Evolutionary conservation across 2,797 vertebrate species (phyloP).

Genomic region (Limnodromus scolopaceus): DNA sequence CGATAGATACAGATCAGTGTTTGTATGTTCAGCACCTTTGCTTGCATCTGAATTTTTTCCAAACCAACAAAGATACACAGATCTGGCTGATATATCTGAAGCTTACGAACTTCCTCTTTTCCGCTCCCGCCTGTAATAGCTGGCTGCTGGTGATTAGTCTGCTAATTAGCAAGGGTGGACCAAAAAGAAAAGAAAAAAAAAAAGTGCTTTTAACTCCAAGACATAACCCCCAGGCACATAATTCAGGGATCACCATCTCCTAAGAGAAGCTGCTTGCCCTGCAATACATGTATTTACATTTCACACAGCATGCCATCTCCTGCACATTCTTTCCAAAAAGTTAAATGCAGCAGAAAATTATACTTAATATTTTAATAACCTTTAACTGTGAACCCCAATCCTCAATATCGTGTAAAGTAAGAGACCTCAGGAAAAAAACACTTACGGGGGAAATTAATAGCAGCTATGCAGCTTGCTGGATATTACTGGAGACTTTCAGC

Average conservation of each 20-base stretch:
- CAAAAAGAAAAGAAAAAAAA: not conserved
- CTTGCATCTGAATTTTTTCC: constrained; percentile 19
- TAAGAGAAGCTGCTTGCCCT: constrained; percentile 29
- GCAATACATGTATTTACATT: not conserved
- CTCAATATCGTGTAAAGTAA: not conserved
- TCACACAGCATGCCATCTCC: not conserved
- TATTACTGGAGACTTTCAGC: constrained; percentile 3
- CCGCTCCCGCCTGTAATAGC: not conserved
- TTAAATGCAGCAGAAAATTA: constrained; percentile 51
- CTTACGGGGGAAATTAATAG: not conserved
- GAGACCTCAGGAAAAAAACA: not conserved
- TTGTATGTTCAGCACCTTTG: constrained; percentile 33
- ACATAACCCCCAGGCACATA: not conserved
- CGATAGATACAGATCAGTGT: constrained; percentile 18
- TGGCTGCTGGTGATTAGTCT: constrained; percentile 5
- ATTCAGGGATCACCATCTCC: constrained; percentile 36
- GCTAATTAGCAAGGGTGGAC: constrained; percentile 52
- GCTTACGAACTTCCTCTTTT: constrained; percentile 1
- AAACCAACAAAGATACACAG: constrained; percentile 19
- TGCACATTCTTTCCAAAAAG: not conserved
- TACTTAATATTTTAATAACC: constrained; percentile 59
- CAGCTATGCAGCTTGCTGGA: not conserved
- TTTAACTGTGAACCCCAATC: not conserved
- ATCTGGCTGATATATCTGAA: not conserved
- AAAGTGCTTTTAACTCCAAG: constrained; percentile 10